Evolutionary conservation across 2,113 vertebrate genomes (phyloP).

Genomic region (Python bivittatus): DNA sequence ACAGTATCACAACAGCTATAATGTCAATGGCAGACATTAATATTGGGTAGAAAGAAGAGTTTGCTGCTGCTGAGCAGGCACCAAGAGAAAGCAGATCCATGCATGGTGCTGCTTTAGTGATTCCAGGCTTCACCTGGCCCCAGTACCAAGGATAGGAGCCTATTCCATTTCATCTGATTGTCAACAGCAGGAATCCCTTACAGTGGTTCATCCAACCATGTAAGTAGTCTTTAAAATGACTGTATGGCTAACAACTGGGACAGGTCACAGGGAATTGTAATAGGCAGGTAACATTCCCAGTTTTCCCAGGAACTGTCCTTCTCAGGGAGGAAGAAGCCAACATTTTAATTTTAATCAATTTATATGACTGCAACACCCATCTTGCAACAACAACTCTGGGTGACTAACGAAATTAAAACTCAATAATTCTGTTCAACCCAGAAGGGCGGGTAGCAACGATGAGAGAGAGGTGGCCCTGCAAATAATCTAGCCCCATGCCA

Average conservation of each 20-base stretch:
- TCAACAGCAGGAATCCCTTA: background rate
- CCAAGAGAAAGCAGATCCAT: background rate
- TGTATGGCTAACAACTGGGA: background rate
- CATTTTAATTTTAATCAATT: background rate
- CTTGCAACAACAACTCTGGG: background rate
- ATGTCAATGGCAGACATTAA: rapidly evolving
- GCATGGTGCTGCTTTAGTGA: background rate
- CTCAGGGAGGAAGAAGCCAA: background rate
- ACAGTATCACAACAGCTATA: background rate
- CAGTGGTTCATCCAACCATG: background rate
- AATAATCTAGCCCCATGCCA: background rate
- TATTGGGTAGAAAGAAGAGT: background rate
- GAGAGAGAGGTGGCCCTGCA: background rate
- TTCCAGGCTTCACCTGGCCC: background rate
- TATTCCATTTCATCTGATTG: background rate
- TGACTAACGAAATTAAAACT: background rate
- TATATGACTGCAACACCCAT: background rate
- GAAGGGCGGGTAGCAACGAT: background rate
- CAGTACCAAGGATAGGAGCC: background rate
- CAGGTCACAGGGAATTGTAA: background rate
- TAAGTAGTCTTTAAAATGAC: background rate
- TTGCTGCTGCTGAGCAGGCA: background rate
- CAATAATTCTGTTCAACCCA: background rate
- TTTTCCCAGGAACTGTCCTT: background rate
- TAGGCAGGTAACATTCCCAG: background rate